These are phyloP conservation scores for Hybos culiciformis DNA, from an alignment of 2,888 invertebrate genomes.

Conservation along the genomic window DNA sequence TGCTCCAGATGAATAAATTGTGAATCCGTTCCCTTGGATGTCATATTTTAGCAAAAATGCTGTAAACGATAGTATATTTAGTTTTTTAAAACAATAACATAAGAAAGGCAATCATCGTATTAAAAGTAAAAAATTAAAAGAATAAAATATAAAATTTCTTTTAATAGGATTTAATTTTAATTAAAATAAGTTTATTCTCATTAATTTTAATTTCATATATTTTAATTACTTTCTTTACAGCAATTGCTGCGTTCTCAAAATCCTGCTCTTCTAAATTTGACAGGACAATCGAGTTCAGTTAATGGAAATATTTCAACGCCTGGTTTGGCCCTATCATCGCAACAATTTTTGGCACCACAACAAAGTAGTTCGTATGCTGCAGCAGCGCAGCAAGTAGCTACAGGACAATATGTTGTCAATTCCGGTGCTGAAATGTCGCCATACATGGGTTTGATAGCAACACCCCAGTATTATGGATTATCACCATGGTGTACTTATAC, in stretches of 20 bases:
- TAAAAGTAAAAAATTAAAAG: too few species aligned
- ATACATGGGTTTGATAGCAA: constrained; percentile 71
- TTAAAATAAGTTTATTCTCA: too few species aligned
- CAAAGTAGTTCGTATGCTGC: constrained; percentile 48
- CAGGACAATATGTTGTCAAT: constrained; percentile 75
- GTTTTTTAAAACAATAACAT: too few species aligned
- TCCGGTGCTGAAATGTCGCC: constrained; percentile 60
- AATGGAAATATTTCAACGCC: constrained; percentile 56
- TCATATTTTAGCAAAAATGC: too few species aligned
- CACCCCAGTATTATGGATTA: constrained; percentile 87
- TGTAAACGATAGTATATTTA: too few species aligned
- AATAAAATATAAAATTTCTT: too few species aligned
- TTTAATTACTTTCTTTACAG: too few species aligned
- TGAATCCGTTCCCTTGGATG: too few species aligned
- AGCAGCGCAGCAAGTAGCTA: constrained; percentile 59
- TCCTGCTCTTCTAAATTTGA: constrained; percentile 49
- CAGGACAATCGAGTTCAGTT: constrained; percentile 33
- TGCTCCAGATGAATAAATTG: too few species aligned
- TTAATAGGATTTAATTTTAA: too few species aligned
- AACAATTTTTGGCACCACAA: constrained; percentile 52
- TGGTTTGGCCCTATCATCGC: constrained; percentile 62
- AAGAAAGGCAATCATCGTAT: too few species aligned
- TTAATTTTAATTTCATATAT: too few species aligned
- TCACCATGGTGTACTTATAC: constrained; percentile 91
- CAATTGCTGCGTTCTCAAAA: constrained; percentile 83